These are phyloP conservation scores for Armadillidium nasatum DNA, from an alignment of 1,140 invertebrate genomes.

Conservation along the genomic window DNA sequence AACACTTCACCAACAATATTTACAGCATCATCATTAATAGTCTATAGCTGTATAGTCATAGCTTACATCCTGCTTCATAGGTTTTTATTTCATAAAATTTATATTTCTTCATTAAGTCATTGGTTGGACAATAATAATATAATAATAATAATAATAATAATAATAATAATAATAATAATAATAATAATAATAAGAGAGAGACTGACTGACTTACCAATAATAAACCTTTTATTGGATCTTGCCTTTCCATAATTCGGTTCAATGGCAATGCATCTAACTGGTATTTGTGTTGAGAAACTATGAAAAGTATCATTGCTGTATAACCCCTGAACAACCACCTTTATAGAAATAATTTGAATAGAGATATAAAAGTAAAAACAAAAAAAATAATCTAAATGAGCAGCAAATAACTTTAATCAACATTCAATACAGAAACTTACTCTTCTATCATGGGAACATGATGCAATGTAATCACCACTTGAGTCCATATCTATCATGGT, in stretches of 20 bases:
- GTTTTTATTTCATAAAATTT: too few relatives aligned
- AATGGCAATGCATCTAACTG: slow-evolving; percentile 83
- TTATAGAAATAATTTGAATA: background rate
- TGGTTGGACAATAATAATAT: too few relatives aligned
- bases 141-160: too few relatives aligned
- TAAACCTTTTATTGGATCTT: slow-evolving; percentile 69
- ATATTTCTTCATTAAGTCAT: too few relatives aligned
- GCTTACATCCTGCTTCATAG: too few relatives aligned
- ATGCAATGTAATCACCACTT: slow-evolving; percentile 86
- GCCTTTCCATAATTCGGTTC: slow-evolving; percentile 79
- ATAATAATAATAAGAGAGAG: too few relatives aligned
- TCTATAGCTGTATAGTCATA: too few relatives aligned
- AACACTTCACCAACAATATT: too few relatives aligned
- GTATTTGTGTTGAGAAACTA: slow-evolving; percentile 71
- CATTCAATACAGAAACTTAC: slow-evolving; percentile 52
- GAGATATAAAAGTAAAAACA: background rate
- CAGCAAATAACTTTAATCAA: background rate
- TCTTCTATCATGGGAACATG: slow-evolving; percentile 91
- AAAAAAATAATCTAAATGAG: background rate
- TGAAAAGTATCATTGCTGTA: slow-evolving; percentile 51
- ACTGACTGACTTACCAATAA: slow-evolving; percentile 69
- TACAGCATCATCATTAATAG: too few relatives aligned
- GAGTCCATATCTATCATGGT: slow-evolving; percentile 91
- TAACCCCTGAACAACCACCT: slow-evolving; percentile 49
- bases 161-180: too few relatives aligned